A percentile compares a stretch with the other conserved stretches of the same genome.
Evolutionary conservation across 2,113 vertebrate species (phyloP).

Genomic region (Actinemys pallida): DNA sequence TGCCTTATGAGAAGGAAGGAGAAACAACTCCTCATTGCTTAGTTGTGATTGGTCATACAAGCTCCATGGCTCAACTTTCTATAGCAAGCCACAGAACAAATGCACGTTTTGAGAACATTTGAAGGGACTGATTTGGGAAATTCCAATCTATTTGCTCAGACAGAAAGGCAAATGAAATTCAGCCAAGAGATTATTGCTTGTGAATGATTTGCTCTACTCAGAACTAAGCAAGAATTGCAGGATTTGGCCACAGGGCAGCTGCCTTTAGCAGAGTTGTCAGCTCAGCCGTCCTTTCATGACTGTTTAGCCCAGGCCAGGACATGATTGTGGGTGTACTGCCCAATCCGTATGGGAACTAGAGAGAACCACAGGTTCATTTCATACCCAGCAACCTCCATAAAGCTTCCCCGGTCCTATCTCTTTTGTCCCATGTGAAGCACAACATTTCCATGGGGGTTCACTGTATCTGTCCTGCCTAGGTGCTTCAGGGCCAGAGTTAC

Average conservation of each 20-base stretch:
- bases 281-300: neutral
- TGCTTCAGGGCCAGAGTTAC: accelerated
- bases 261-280: neutral
- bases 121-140: conserved; percentile 62
- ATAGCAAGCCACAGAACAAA: conserved; percentile 38
- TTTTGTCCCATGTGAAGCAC: neutral
- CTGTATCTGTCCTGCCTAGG: accelerated
- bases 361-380: neutral
- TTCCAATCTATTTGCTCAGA: conserved; percentile 53
- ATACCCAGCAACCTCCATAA: neutral
- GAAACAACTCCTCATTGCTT: neutral
- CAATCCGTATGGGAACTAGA: neutral
- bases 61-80: neutral
- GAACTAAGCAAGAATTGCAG: neutral
- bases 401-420: accelerated
- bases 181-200: conserved; percentile 40
- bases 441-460: neutral
- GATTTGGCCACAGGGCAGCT: neutral
- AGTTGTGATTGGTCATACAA: too few relatives aligned
- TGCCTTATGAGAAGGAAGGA: neutral
- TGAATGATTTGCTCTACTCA: conserved; percentile 15
- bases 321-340: neutral
- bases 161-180: conserved; percentile 41
- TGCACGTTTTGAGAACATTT: conserved; percentile 42
- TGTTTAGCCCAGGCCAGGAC: neutral